phyloP scores from a whole-genome alignment of 2,113 vertebrate genomes.

The Corythornis cristatus region DNA sequence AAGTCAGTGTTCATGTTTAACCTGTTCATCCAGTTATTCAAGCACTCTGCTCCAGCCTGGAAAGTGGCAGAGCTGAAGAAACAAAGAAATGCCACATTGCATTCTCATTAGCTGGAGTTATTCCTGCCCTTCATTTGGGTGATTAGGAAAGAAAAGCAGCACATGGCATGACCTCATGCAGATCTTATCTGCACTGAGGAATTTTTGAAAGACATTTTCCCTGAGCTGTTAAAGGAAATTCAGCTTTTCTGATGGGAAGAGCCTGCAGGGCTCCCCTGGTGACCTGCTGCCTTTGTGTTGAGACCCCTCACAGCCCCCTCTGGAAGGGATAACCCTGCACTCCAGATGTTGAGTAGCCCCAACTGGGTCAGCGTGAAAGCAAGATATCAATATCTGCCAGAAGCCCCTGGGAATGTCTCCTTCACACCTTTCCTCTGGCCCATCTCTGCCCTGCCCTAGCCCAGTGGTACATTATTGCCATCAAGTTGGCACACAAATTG shows the following conservation, averaged over 20 bases:
- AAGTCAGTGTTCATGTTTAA: neutral
- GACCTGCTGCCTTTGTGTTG: neutral
- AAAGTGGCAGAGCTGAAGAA: conserved; percentile 19
- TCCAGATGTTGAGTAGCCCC: neutral
- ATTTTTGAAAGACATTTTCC: conserved; percentile 12
- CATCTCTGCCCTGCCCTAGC: neutral
- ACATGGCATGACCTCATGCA: conserved; percentile 32
- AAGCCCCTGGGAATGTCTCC: neutral
- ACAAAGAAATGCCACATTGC: conserved; percentile 20
- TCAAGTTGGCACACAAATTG: neutral
- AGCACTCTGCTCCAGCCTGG: neutral
- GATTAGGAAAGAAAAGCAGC: conserved; percentile 35
- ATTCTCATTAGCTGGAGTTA: conserved; percentile 13
- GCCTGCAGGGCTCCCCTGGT: neutral
- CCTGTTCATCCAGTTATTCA: conserved; percentile 42
- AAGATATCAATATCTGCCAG: neutral
- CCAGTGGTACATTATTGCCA: neutral
- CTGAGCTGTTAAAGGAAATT: neutral
- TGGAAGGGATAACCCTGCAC: neutral
- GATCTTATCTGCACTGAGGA: conserved; percentile 29
- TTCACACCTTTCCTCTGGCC: neutral
- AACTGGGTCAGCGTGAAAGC: neutral
- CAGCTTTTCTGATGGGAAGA: neutral
- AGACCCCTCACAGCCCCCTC: neutral
- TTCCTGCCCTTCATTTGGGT: neutral